A percentile compares a stretch with the other conserved stretches of the same genome.
Conservation (phyloP, 2,797 vertebrate genomes). For the Enteromius anoplus region DNA sequence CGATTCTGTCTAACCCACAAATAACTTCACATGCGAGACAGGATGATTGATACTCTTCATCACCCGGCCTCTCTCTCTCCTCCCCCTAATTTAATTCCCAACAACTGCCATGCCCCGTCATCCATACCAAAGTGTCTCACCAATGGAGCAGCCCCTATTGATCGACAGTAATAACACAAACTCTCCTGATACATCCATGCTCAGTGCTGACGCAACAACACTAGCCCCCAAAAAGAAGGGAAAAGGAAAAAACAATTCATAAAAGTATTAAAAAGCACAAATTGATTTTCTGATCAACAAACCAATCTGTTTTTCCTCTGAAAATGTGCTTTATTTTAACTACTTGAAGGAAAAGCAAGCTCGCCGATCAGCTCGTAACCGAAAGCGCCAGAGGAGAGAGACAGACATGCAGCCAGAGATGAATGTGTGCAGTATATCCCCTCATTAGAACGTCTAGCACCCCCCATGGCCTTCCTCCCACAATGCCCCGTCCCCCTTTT, state of each 20-base stretch:
- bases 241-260: conserved; percentile 36
- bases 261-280: conserved; percentile 44
- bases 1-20: conserved; percentile 80
- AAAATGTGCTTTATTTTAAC: conserved; percentile 33
- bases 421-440: conserved; percentile 69
- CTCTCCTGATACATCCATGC: conserved; percentile 58
- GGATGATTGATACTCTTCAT: conserved; percentile 89
- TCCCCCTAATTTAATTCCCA: conserved; percentile 82
- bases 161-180: conserved; percentile 72
- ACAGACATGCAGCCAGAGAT: conserved; percentile 59
- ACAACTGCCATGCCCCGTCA: conserved; percentile 78
- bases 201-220: conserved; percentile 49
- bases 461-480: conserved; percentile 63
- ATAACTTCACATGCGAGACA: conserved; percentile 83
- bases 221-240: conserved; percentile 24
- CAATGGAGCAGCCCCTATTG: conserved; percentile 73
- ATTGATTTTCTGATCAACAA: conserved; percentile 45
- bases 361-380: conserved; percentile 38
- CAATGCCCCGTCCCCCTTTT: conserved; percentile 71
- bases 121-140: conserved; percentile 77
- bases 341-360: conserved; percentile 23
- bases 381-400: conserved; percentile 49
- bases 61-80: conserved; percentile 75
- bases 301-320: conserved; percentile 37
- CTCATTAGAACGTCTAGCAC: conserved; percentile 62